Base-by-base conservation (phyloP, 2,113 vertebrate species). In the Pteruthius melanotis region DNA sequence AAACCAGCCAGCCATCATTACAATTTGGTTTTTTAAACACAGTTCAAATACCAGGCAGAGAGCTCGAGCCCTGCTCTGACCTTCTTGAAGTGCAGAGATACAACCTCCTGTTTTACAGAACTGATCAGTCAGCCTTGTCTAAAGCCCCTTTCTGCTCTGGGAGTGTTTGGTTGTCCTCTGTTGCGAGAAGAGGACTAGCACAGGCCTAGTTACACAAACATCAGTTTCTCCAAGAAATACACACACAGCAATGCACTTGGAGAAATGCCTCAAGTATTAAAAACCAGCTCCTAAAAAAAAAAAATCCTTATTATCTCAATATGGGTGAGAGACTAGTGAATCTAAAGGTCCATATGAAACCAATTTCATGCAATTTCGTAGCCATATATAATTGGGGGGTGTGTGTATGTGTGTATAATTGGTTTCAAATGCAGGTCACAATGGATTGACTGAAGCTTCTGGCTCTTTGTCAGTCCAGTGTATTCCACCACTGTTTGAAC, bases 241-340 rank as follows among this genome's bases (percentile, higher is more conserved):
- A 92, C 80, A 87, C 95, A 88, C n/a, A 97, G 83, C 64, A 96
- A 97, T 24, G 59, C 90, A 94, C 85, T 96, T 97, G 96, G 95
- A 97, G 96, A 95, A 95, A 81, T 88, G 95, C 93, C 97, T 96
- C 66, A 66, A 83, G 91, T 94, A 96, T 56, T 88, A 91, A 92
- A 94, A 92, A 57, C 18, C 74, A 95, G 54, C 78, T 91, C 83
- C 91, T 95, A 97, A 92, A 95, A 96, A 93, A 94, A 96, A 94
- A 42, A 96, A 94, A 94, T 90, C 84, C 96, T 97, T 97, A 98
- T 96, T 95, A 97, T 97, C 97, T 97, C 94, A 97, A 96, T 90
- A 91, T 97, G 96, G 90, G 89, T 96, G 96, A 72, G 66, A 95
- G 95, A 71, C 81, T 27, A 87, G 96, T 89, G 90, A 97, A 95